Percentiles rank a stretch among this genome's conserved stretches.
phyloP scores from a whole-genome alignment of 64 coral and sea anemone species.

The Dendronephthya gigantea region DNA sequence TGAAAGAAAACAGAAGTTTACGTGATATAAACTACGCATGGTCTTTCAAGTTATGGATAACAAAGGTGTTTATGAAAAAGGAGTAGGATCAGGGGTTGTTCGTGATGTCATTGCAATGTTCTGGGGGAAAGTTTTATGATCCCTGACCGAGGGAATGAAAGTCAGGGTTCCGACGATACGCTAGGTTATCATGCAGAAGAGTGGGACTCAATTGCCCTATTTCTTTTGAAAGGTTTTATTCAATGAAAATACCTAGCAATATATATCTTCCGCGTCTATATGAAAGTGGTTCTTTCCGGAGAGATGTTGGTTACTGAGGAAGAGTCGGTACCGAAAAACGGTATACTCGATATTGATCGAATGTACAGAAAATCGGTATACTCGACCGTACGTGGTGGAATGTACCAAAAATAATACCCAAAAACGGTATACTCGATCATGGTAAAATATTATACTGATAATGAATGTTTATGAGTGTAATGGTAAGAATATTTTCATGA shows the following conservation, averaged over 20 bases:
- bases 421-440: no score
- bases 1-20: no score
- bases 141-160: background rate
- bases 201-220: background rate
- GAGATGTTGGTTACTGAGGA: background rate
- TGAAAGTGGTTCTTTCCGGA: background rate
- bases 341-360: no score
- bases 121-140: conserved; percentile 8
- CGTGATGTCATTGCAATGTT: conserved; percentile 11
- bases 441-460: no score
- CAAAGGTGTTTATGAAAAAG: background rate
- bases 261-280: background rate
- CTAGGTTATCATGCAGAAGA: background rate
- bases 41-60: no score
- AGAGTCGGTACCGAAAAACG: background rate
- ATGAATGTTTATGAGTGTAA: no score
- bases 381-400: no score
- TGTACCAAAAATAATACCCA: no score
- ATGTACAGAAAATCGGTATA: no score
- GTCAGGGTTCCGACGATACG: background rate
- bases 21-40: no score
- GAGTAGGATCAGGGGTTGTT: background rate
- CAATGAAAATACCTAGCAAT: background rate
- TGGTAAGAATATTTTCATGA: no score
- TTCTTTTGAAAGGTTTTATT: background rate